Evolutionary conservation across 2,113 vertebrate genomes (phyloP), one percentile per base, ranked within the genome.

Genomic region (Paratilapia polleni): DNA sequence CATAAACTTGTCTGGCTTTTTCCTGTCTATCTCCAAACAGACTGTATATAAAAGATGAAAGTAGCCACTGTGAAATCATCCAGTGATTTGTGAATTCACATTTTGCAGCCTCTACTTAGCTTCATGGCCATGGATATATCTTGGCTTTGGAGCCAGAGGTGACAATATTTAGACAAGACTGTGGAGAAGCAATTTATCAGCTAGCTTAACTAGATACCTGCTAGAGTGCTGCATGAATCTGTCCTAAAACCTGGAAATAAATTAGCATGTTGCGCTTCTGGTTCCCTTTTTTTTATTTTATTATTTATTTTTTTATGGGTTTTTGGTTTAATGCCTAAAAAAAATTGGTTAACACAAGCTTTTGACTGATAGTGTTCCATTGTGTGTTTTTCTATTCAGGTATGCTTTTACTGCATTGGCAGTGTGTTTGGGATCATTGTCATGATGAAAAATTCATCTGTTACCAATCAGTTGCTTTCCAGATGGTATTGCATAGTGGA

Each of bases 41-140:
- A 54, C 68, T 73, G 19, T n/a, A 34, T 73, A 54, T 73, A 54
- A 73, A 73, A 73, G 68, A 73, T 73, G 47, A 47, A 54, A n/a
- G 68, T 73, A 31, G 0, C 26, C 4, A 54, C 17, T n/a, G 66
- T 31, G 66, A 20, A 3, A 52, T 0, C 12, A 31, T 20, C 49
- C 49, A 52, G 2, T 31, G 47, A 17, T 52, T 73, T 73, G 43
- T 73, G 26, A 73, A 31, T 17, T 54, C 68, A 52, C 17, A 13
- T 73, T 54, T 73, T 54, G 8, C 19, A 73, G 1, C 68, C 26
- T 34, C 26, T 8, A 1, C 47, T 17, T 54, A 54, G 47, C 47
- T 13, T 31, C 26, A n/a, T 26, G 26, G 22, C 26, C 43, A 47
- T 47, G 36, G n/a, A n/a, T 6, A 36, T 36, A 36, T 47, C 26